Conservation (phyloP, 2,797 vertebrate species). For the Dermochelys coriacea region DNA sequence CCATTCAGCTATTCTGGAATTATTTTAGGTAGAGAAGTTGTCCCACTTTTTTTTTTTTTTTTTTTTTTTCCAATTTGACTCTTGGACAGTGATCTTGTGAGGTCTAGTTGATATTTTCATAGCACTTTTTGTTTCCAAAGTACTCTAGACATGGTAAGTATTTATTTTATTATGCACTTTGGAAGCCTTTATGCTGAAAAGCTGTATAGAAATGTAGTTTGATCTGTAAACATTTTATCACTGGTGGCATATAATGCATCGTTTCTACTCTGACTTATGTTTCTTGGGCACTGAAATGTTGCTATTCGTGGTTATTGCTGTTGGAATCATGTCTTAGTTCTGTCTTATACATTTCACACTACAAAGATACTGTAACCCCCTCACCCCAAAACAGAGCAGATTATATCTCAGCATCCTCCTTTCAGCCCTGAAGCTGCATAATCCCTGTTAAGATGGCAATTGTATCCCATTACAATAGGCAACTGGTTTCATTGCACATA, state of each 20-base stretch:
- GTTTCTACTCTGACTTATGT: background rate
- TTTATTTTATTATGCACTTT: background rate
- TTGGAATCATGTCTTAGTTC: background rate
- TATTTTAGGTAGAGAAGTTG: background rate
- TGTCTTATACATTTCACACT: background rate
- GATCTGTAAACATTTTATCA: background rate
- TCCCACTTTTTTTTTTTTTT: too few relatives aligned
- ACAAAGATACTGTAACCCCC: background rate
- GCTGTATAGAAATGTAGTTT: background rate
- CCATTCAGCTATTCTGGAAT: background rate
- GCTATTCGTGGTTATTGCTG: background rate
- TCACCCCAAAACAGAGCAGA: background rate
- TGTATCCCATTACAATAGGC: background rate
- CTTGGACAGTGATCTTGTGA: background rate
- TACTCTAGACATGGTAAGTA: background rate
- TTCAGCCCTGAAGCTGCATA: background rate
- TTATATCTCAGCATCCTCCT: too few relatives aligned
- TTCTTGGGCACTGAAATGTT: background rate
- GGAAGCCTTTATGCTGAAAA: background rate
- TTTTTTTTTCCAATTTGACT: too few relatives aligned
- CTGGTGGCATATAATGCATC: background rate
- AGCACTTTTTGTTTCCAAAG: background rate
- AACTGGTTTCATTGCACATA: background rate
- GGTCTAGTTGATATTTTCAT: background rate
- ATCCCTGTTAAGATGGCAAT: background rate